Conservation (phyloP, 2,797 vertebrate species). For the Tokudaia muenninki region DNA sequence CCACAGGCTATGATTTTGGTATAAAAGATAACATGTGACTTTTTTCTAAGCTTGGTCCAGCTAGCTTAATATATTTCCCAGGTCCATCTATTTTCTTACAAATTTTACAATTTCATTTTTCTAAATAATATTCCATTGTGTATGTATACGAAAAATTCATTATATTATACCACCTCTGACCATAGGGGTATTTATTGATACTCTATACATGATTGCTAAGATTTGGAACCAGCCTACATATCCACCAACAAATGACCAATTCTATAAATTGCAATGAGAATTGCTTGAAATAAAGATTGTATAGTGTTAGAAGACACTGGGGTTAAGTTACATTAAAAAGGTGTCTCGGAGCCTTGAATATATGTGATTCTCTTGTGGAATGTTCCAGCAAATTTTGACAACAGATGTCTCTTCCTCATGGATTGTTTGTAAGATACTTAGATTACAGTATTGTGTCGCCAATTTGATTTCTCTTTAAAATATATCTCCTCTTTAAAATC, state of each 20-base stretch:
- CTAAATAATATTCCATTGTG: not conserved
- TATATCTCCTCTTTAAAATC: not conserved
- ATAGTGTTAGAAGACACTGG: slow-evolving; percentile 8
- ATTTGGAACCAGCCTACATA: not conserved
- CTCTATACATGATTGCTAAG: not conserved
- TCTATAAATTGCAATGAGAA: not conserved
- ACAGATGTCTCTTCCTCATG: slow-evolving; percentile 5
- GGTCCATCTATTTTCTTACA: not conserved
- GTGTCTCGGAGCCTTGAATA: slow-evolving; percentile 9
- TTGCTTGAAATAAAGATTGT: slow-evolving; percentile 48
- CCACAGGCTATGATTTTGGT: not conserved
- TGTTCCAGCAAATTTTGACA: slow-evolving; percentile 57
- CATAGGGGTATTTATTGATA: not conserved
- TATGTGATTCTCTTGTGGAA: slow-evolving; percentile 25
- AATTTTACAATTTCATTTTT: not conserved
- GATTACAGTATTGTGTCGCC: slow-evolving; percentile 57
- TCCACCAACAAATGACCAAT: not conserved
- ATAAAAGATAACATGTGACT: not conserved
- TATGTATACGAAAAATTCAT: not conserved
- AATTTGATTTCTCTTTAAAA: slow-evolving; percentile 48
- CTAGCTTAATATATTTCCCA: not conserved
- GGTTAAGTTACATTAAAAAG: slow-evolving; percentile 45
- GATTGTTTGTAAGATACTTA: slow-evolving; percentile 48
- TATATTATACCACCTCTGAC: not conserved
- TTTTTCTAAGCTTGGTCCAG: not conserved